Percentiles rank a stretch among this genome's conserved stretches.
These are phyloP conservation scores for Rhagium mordax DNA, from an alignment of 2,888 invertebrate species.

Conservation along the genomic window DNA sequence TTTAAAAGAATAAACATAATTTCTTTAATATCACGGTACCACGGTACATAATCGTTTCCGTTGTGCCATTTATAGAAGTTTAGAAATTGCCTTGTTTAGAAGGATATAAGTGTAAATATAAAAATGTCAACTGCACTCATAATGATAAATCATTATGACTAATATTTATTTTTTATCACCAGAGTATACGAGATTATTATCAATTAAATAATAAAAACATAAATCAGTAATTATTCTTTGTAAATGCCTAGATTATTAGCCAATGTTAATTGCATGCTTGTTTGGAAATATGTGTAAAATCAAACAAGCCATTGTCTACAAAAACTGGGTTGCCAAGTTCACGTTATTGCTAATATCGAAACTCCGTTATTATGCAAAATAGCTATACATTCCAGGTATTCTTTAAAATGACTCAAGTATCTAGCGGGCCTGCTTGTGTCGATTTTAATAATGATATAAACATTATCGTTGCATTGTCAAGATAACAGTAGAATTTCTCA, in stretches of 20 bases:
- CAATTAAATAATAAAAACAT: not conserved
- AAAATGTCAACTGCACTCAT: no score
- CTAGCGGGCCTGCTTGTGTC: not conserved
- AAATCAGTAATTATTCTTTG: no score
- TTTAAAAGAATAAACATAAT: no score
- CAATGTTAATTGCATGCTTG: not conserved
- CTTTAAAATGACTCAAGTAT: not conserved
- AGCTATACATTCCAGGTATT: not conserved
- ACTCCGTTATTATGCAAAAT: not conserved
- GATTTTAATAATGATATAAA: not conserved
- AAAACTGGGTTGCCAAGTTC: not conserved
- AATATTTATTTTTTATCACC: no score
- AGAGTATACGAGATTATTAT: not conserved
- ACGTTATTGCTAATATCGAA: not conserved
- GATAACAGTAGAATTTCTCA: no score
- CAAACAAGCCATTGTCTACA: not conserved
- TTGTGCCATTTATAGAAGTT: no score
- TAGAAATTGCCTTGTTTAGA: no score
- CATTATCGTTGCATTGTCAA: no score
- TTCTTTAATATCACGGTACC: no score
- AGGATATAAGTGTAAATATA: no score
- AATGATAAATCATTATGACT: no score
- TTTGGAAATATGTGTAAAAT: not conserved
- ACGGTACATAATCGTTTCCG: no score
- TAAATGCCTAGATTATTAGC: not conserved